Base-by-base conservation (phyloP, 2,797 vertebrate species). In the Hydrocynus forskahlii region DNA sequence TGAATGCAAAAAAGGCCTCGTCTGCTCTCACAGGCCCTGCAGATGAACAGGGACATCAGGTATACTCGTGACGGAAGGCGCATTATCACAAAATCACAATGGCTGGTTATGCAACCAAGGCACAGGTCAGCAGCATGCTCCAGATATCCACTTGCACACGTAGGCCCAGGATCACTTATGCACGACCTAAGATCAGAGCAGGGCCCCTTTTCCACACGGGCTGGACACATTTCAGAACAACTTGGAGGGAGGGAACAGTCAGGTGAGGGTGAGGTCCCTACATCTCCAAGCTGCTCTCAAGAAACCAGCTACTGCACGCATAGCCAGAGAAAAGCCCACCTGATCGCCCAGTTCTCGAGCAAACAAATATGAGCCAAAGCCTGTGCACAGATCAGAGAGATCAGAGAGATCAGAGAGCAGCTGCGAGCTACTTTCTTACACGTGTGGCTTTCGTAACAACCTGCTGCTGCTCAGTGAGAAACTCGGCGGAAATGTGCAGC, bases 41-140 rank as follows among this genome's bases (percentile, higher is more conserved):
- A 50, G 40, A 71, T 14, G 59, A 75, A 86, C 63, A 21, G 2
- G 7, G 38, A 50, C 71, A 57, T n/a, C 59, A 73, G 69, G 57
- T 78, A 29, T 40, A 29, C 10, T 71, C 73, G 66, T 29, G 77
- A 76, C 16, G 67, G 1, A 38, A 19, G 25, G 63, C 45, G 4
- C 35, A 68, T 57, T 80, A 80, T 85, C 78, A 70, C 52, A 54
- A 82, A 79, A 88, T 85, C 80, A 63, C 75, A 55, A 54, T 6
- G 43, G 35, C 48, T 57, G 78, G 79, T 85, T 83, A 87, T 79
- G 60, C 77, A 84, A 86, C 78, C 29, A 29, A 5, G 19, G 38
- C 80, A 79, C 50, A 67, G 52, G 68, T 55, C 63, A 78, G 25
- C 78, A 60, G 29, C 78, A 82, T 64, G 71, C 45, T 74, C 71